Evolutionary conservation across 1,140 invertebrate genomes (phyloP).

Genomic region (Trichonephila clavata): DNA sequence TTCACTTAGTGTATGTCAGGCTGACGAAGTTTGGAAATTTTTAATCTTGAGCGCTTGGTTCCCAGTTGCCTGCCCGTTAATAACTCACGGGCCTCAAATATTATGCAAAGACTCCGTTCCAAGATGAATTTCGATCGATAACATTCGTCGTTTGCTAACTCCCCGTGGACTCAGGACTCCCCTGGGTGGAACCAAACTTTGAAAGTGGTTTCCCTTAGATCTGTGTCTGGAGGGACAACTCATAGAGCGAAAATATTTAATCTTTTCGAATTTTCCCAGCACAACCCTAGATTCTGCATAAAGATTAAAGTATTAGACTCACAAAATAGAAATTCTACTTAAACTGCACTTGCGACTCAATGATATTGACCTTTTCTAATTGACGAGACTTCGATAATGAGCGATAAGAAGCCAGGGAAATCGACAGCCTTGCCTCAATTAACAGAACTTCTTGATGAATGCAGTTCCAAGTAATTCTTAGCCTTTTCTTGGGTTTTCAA

Average conservation of each 20-base stretch:
- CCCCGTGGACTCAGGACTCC: not conserved
- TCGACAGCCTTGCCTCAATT: not conserved
- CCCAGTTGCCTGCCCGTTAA: slow-evolving; percentile 62
- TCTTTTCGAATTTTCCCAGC: slow-evolving; percentile 68
- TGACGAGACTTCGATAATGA: slow-evolving; percentile 25
- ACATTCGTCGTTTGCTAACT: slow-evolving; percentile 68
- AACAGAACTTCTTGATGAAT: not conserved
- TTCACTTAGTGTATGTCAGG: slow-evolving; percentile 65
- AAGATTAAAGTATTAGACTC: slow-evolving; percentile 68
- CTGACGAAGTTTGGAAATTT: slow-evolving; percentile 73
- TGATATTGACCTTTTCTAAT: slow-evolving; percentile 48
- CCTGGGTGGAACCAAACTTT: slow-evolving; percentile 67
- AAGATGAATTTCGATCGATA: slow-evolving; percentile 70
- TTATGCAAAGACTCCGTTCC: slow-evolving; percentile 73
- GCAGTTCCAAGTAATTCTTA: not conserved
- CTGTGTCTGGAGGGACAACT: slow-evolving; percentile 57
- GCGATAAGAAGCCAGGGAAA: slow-evolving; percentile 6
- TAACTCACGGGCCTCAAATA: slow-evolving; percentile 64
- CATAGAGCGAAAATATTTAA: slow-evolving; percentile 76
- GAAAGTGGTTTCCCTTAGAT: slow-evolving; percentile 76
- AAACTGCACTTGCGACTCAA: slow-evolving; percentile 21
- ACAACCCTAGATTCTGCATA: slow-evolving; percentile 42
- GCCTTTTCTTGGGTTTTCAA: slow-evolving; percentile 1
- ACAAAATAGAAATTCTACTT: slow-evolving; percentile 61
- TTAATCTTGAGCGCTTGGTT: slow-evolving; percentile 67